Base-by-base conservation (phyloP, 2,113 vertebrate genomes). In the Condylura cristata region DNA sequence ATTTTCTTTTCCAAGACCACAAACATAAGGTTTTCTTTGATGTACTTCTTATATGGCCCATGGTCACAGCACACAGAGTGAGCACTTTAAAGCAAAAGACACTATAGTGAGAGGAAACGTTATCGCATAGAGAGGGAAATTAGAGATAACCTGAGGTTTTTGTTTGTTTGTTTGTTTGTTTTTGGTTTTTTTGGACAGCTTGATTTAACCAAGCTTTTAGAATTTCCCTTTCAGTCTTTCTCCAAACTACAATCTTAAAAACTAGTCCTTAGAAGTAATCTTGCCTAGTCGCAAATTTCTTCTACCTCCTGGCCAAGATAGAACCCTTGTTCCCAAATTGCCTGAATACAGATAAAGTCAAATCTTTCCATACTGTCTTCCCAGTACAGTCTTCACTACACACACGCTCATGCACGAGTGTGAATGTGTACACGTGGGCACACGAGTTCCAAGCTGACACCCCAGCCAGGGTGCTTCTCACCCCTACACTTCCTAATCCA, bases 281-380 rank as follows among this genome's bases (percentile, higher is more conserved):
- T 48, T 79, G 70, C 26, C 44, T 46, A 5, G 41, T 30, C 75
- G 46, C 8, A 32, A 74, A 90, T 65, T 95, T 93, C 87, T 96
- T 87, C 68, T 63, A 41, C 18, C 28, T 82, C 39, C 44, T n/a
- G 16, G 12, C 41, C 68, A 95, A 83, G n/a, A 76, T 9, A 91
- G 24, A 92, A 32, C 2, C 2, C 63, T 86, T 26, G 51, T 89
- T 87, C 6, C 9, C 82, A 89, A 86, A 86, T 46, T 91, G 16
- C 37, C 70, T 65, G 22, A n/a, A 37, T 11, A 24, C 17, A 8
- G 3, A 71, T 48, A 90, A 87, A 76, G 32, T 12, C 46, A 58
- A 82, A 32, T 87, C 39, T 88, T 87, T 76, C 78, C 34, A 94
- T 30, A n/a, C 34, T 95, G 78, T 34, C 9, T 95, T 90, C 68